These are phyloP conservation scores for Noctilio leporinus DNA, from an alignment of 2,113 vertebrate genomes.

Conservation along the genomic window DNA sequence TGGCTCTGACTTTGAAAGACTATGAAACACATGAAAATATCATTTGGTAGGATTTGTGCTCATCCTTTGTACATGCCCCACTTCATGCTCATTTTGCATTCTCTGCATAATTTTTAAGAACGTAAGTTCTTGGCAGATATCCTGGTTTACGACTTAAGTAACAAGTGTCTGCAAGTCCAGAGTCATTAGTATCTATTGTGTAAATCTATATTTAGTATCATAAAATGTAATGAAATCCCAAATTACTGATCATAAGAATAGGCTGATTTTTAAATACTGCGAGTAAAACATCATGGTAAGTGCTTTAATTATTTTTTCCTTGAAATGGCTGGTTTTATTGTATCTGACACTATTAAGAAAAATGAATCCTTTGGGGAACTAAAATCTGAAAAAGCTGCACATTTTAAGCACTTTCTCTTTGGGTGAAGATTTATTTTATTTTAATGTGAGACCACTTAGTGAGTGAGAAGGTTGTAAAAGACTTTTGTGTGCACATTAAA, in stretches of 20 bases:
- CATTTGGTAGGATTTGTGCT: neutral
- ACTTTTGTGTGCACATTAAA: constrained; percentile 68
- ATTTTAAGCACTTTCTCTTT: constrained; percentile 60
- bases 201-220: constrained; percentile 56
- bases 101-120: constrained; percentile 36
- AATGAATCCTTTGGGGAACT: constrained; percentile 40
- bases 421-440: constrained; percentile 72
- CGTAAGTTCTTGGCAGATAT: constrained; percentile 34
- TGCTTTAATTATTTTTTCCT: constrained; percentile 61
- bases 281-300: constrained; percentile 60
- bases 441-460: constrained; percentile 74
- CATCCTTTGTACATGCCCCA: neutral
- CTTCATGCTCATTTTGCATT: neutral
- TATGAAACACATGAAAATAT: neutral
- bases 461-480: constrained; percentile 68
- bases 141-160: constrained; percentile 34
- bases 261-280: constrained; percentile 63
- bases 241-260: constrained; percentile 58
- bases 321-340: constrained; percentile 57
- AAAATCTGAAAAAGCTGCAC: constrained; percentile 49
- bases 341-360: constrained; percentile 66
- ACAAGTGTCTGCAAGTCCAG: constrained; percentile 42
- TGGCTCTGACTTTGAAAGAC: neutral
- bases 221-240: constrained; percentile 65
- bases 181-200: constrained; percentile 48